Conservation (phyloP, 2,888 invertebrate genomes). For the Drosophila vallismaia region DNA sequence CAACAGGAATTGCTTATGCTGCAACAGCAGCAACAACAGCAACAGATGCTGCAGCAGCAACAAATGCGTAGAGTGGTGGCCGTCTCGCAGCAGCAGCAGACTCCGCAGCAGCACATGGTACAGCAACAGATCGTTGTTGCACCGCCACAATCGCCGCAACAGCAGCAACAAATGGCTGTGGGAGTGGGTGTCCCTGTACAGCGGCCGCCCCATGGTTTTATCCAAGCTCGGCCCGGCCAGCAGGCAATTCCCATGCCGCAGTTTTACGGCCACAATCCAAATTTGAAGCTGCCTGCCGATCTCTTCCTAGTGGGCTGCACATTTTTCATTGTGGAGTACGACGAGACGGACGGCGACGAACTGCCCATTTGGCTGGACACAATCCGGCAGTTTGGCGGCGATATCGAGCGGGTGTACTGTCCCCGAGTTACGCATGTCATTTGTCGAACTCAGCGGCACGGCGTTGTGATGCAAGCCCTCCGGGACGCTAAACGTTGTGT, state of each 20-base stretch:
- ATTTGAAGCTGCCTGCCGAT: conserved; percentile 94
- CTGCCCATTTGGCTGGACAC: conserved; percentile 88
- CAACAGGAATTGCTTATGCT: conserved; percentile 86
- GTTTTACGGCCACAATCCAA: conserved; percentile 97
- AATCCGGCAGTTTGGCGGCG: conserved; percentile 93
- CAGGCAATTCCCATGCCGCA: conserved; percentile 86
- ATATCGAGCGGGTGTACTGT: conserved; percentile 93
- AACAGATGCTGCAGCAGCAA: conserved; percentile 84
- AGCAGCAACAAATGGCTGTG: conserved; percentile 63
- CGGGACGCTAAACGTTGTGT: conserved; percentile 89
- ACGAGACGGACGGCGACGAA: conserved; percentile 87
- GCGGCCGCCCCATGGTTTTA: conserved; percentile 84
- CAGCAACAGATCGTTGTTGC: conserved; percentile 76
- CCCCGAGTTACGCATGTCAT: conserved; percentile 95
- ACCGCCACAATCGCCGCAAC: conserved; percentile 81
- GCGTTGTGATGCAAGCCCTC: conserved; percentile 93
- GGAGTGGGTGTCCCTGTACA: conserved; percentile 63
- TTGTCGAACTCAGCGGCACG: conserved; percentile 95
- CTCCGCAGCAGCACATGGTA: conserved; percentile 71
- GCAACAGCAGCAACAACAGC: conserved; percentile 84
- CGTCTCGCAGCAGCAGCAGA: conserved; percentile 59
- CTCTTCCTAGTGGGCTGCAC: conserved; percentile 96
- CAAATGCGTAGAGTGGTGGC: conserved; percentile 80
- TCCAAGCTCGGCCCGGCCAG: conserved; percentile 79
- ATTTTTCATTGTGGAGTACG: conserved; percentile 94